Evolutionary conservation across 2,888 invertebrate genomes (phyloP), one percentile per base, ranked within the genome.

Genomic region (Lepeophtheirus nordmannii): DNA sequence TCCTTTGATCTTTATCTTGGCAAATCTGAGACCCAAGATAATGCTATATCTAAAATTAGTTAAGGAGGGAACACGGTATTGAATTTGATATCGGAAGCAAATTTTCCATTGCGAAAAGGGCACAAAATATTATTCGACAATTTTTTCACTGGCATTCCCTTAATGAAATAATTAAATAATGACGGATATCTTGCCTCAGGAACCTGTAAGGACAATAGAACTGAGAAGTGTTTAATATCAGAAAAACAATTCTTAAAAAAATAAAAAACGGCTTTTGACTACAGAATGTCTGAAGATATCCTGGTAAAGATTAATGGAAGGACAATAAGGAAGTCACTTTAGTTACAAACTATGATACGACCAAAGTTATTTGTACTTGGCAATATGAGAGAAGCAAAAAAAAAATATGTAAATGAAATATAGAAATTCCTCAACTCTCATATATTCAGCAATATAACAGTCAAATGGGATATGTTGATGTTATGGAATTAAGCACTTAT

Each of bases 241-340:
- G 41, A 41, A 14, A 41, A 41, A 41, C 10, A 41, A 10, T 41
- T 41, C 41, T 14, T 41, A 10, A 41, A 41, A 41, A 41, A 41
- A 11, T 11, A 41, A 14, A 14, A 41, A 41, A 41, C 41, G 14
- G 41, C 41, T 41, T 41, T 10, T 41, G 41, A 41, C 41, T 14
- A 41, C 14, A 41, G 41, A 41, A 11, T 41, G 41, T 41, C 11
- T 10, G 41, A n/a, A 41, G 14, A 41, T 41, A 41, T 41, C 14
- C 41, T 41, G 11, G 41, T 41, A 10, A 41, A 11, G 41, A 41
- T n/a, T n/a, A 41, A 41, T 41, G 41, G 41, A 41, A 41, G 41
- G 41, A 41, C 41, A 41, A 41, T 41, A 41, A 41, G 41, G 41
- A 41, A 14, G 41, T 41, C 41, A 41, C 41, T 41, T 41, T 41